Evolutionary conservation across 2,888 invertebrate genomes (phyloP).

Genomic region (Cosmia trapezina): DNA sequence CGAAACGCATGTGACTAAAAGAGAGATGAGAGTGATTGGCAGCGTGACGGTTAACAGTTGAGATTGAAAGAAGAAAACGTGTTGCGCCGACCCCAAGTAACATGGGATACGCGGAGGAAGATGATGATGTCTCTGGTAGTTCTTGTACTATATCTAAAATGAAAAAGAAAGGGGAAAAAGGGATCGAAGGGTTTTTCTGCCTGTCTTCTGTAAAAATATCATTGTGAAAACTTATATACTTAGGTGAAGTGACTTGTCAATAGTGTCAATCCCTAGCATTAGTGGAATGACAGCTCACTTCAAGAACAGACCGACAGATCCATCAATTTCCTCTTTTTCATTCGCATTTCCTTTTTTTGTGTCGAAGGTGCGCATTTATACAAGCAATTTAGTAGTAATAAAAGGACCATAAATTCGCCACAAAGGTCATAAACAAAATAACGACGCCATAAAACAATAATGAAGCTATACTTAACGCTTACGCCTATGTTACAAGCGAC

Average conservation of each 20-base stretch:
- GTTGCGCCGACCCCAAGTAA: too few relatives aligned
- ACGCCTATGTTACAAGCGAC: conserved; percentile 25
- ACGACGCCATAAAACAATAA: conserved; percentile 17
- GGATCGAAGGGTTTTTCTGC: too few relatives aligned
- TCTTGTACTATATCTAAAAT: too few relatives aligned
- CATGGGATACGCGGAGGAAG: too few relatives aligned
- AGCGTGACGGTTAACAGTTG: too few relatives aligned
- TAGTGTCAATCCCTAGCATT: background rate
- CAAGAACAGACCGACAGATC: background rate
- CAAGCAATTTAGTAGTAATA: conserved; percentile 24
- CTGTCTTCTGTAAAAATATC: background rate
- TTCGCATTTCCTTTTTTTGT: background rate
- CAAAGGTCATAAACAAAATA: conserved; percentile 30
- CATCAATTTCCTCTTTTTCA: too few relatives aligned
- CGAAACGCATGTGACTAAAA: too few relatives aligned
- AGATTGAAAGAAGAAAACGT: too few relatives aligned
- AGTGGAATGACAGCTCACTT: background rate
- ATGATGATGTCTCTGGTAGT: too few relatives aligned
- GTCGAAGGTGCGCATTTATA: background rate
- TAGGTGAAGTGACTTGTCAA: background rate
- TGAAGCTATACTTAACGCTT: conserved; percentile 22
- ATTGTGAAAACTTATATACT: background rate
- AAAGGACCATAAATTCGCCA: conserved; percentile 26
- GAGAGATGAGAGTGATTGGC: too few relatives aligned
- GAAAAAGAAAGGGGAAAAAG: too few relatives aligned